These are phyloP conservation scores for Leptinotarsa peninsularis DNA, from an alignment of 2,888 invertebrate genomes.

Conservation along the genomic window DNA sequence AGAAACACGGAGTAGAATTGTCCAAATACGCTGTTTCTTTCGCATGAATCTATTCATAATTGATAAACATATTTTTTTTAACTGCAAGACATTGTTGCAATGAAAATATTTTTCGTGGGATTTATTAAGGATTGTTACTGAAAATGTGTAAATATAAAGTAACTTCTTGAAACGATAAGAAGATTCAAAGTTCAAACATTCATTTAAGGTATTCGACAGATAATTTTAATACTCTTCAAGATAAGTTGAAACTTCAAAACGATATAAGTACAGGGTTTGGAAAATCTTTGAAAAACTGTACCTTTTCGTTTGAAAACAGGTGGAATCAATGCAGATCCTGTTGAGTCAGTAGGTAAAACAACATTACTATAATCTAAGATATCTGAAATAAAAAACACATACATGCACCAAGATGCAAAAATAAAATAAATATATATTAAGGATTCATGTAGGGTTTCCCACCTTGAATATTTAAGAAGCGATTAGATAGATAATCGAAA, in stretches of 20 bases:
- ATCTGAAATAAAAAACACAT: conserved; percentile 71
- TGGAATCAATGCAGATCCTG: conserved; percentile 78
- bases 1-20: too few species aligned
- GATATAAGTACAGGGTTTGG: conserved; percentile 5
- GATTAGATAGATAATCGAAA: too few species aligned
- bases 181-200: background rate
- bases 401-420: conserved; percentile 22
- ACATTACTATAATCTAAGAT: conserved; percentile 79
- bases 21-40: too few species aligned
- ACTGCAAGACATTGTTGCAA: too few species aligned
- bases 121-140: too few species aligned
- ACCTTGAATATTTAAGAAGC: too few species aligned
- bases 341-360: conserved; percentile 81
- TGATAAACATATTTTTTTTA: too few species aligned
- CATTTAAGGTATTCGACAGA: background rate
- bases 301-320: conserved; percentile 79
- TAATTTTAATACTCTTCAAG: conserved; percentile 18
- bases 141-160: background rate
- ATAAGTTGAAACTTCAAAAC: conserved; percentile 5
- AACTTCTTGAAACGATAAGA: conserved; percentile 11
- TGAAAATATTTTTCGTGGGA: too few species aligned
- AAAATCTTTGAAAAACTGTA: conserved; percentile 61
- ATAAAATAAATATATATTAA: background rate
- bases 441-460: too few species aligned
- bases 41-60: too few species aligned